phyloP scores from a whole-genome alignment of 1,140 invertebrate species.

The Sitobion miscanthi region DNA sequence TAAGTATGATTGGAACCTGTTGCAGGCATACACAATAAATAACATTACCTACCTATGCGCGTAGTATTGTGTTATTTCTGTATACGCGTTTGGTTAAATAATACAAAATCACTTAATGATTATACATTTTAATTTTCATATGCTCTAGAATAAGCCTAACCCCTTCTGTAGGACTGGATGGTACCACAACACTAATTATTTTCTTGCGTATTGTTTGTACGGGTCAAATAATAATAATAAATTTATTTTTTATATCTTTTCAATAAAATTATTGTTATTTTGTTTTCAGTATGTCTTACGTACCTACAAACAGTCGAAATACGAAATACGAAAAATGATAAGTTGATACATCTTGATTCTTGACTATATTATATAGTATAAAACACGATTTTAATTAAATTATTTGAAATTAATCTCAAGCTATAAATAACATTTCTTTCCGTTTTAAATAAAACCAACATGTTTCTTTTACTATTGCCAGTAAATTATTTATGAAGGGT shows the following conservation, averaged over 20 bases:
- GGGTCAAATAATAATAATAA: neutral
- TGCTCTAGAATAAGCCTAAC: neutral
- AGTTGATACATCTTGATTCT: neutral
- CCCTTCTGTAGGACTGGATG: neutral
- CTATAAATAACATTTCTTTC: neutral
- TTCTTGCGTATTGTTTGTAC: neutral
- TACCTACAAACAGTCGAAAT: neutral
- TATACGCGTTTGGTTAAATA: neutral
- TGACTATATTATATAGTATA: neutral
- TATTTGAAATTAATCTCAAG: neutral
- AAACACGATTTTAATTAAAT: neutral
- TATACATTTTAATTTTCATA: neutral
- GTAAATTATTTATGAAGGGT: constrained; percentile 11
- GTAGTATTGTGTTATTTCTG: neutral
- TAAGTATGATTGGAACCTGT: neutral
- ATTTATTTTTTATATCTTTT: constrained; percentile 10
- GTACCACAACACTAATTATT: constrained; percentile 4
- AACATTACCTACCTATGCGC: neutral
- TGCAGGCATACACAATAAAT: neutral
- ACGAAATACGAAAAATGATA: neutral
- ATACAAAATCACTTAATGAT: neutral
- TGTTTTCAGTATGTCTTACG: neutral
- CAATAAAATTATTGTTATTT: neutral
- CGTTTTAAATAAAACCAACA: neutral
- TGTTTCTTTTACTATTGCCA: neutral